Conservation (phyloP, 2,888 invertebrate genomes). For the Pristionchus fissidentatus region DNA sequence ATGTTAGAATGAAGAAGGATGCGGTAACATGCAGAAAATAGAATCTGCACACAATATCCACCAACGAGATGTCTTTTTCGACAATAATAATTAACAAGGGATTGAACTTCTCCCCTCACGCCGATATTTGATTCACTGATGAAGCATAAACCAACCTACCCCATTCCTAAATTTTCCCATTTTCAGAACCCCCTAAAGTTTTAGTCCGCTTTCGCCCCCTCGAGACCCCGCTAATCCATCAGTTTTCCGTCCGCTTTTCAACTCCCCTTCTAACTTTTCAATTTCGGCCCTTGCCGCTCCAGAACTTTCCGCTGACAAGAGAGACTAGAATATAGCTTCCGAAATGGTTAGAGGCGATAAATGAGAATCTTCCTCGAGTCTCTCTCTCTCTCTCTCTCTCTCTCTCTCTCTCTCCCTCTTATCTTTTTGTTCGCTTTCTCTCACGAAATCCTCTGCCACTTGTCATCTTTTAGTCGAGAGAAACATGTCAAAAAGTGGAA, state of each 20-base stretch:
- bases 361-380: neutral
- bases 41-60: neutral
- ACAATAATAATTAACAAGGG: too few species aligned
- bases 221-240: neutral
- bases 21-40: too few species aligned
- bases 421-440: neutral
- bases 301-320: neutral
- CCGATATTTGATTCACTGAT: neutral
- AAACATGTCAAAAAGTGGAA: neutral
- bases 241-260: neutral
- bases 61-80: constrained; percentile 13
- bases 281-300: neutral
- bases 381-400: constrained; percentile 29
- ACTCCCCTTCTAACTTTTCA: neutral
- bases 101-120: neutral
- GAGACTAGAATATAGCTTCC: neutral
- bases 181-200: neutral
- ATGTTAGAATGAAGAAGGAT: too few species aligned
- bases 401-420: constrained; percentile 7
- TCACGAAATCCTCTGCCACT: constrained; percentile 7
- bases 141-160: neutral
- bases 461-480: too few species aligned
- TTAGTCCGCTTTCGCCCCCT: too few species aligned
- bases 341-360: neutral
- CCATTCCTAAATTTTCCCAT: neutral